A percentile compares a stretch with the other conserved stretches of the same genome.
These are phyloP conservation scores for Amniataba percoides DNA, from an alignment of 2,797 vertebrate species.

Conservation along the genomic window DNA sequence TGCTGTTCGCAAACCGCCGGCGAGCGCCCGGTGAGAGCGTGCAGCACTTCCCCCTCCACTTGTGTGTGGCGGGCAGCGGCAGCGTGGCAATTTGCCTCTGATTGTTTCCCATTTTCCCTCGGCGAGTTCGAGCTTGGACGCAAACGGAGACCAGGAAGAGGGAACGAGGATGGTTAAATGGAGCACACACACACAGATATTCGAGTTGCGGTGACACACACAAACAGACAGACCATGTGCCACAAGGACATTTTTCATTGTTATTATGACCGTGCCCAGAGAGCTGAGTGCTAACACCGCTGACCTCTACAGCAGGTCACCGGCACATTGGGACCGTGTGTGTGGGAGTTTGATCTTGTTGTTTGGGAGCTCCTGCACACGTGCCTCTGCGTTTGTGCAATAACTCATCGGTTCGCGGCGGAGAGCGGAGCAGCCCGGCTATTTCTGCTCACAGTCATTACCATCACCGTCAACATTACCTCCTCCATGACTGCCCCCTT, in stretches of 20 bases:
- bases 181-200: slow-evolving; percentile 8
- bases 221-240: slow-evolving; percentile 25
- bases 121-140: slow-evolving; percentile 41
- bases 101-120: slow-evolving; percentile 78
- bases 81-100: slow-evolving; percentile 71
- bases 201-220: not conserved
- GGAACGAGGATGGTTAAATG: slow-evolving; percentile 34
- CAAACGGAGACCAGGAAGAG: slow-evolving; percentile 10
- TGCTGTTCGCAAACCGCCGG: slow-evolving; percentile 50
- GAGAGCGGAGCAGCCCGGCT: slow-evolving; percentile 30
- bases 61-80: slow-evolving; percentile 39
- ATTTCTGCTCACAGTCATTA: slow-evolving; percentile 65
- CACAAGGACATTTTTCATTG: slow-evolving; percentile 63
- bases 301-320: slow-evolving; percentile 67
- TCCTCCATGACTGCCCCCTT: slow-evolving; percentile 24
- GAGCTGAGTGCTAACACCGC: slow-evolving; percentile 33
- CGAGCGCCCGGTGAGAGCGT: slow-evolving; percentile 59
- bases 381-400: slow-evolving; percentile 10
- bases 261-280: slow-evolving; percentile 55
- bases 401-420: slow-evolving; percentile 48
- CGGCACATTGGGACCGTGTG: slow-evolving; percentile 34
- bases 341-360: slow-evolving; percentile 31
- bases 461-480: slow-evolving; percentile 48
- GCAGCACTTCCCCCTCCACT: slow-evolving; percentile 68
- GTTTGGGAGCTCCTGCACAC: slow-evolving; percentile 19